Percentiles rank a stretch among this genome's conserved stretches.
These are phyloP conservation scores for Scolopax bukidnonensis DNA, from an alignment of 2,797 vertebrate species.

Conservation along the genomic window DNA sequence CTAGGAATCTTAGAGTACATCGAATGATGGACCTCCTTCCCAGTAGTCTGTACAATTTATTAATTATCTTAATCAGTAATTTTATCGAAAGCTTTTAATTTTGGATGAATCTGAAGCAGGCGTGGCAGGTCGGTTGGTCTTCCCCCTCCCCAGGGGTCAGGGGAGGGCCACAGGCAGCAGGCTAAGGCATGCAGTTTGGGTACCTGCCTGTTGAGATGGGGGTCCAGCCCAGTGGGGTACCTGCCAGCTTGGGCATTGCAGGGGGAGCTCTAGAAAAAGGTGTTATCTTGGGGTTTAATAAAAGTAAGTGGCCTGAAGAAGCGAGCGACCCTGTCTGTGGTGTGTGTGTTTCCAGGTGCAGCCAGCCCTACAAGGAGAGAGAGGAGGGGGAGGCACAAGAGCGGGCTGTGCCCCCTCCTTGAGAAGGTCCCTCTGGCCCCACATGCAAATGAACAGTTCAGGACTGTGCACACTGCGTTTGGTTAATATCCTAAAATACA, in stretches of 20 bases:
- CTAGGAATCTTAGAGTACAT: neutral
- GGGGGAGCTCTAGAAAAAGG: neutral
- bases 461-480: neutral
- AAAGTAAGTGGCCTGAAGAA: neutral
- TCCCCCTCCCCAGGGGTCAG: neutral
- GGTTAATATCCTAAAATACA: constrained; percentile 30
- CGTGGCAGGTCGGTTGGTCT: neutral
- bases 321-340: rapidly evolving
- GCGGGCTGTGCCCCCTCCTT: rapidly evolving
- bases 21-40: neutral
- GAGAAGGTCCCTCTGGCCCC: neutral
- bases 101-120: neutral
- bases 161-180: neutral
- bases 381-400: neutral
- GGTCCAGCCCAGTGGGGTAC: neutral
- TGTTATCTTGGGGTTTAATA: neutral
- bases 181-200: rapidly evolving
- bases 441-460: neutral
- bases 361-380: neutral
- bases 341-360: neutral
- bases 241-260: neutral
- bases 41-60: neutral
- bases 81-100: constrained; percentile 7
- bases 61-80: neutral
- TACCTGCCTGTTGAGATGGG: neutral